These are phyloP conservation scores for Drosophila mojavensis DNA, from an alignment of 1,140 invertebrate genomes.

Conservation along the genomic window DNA sequence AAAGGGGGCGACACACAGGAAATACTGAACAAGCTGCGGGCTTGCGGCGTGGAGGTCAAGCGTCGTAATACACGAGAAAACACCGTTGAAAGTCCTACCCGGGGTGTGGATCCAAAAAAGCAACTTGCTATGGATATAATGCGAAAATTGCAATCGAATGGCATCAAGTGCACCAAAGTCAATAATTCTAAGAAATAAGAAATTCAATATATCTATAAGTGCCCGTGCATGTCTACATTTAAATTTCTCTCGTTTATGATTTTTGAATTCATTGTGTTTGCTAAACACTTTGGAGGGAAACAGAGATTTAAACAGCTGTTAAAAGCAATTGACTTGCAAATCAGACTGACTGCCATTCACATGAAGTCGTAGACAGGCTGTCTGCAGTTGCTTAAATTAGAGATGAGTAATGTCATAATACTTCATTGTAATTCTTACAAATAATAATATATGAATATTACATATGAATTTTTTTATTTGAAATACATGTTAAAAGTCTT, in stretches of 20 bases:
- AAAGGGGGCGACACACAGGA: conserved; percentile 52
- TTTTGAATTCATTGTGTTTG: background rate
- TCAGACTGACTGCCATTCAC: background rate
- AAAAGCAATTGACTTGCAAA: background rate
- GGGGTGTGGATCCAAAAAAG: conserved; percentile 23
- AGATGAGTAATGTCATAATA: background rate
- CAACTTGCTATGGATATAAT: conserved; percentile 66
- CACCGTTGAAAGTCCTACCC: too few species aligned
- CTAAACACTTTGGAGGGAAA: background rate
- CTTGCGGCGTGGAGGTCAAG: conserved; percentile 69
- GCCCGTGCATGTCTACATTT: background rate
- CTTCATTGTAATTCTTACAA: background rate
- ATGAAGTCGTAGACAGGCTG: background rate
- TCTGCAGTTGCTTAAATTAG: background rate
- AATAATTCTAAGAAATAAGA: conserved; percentile 21
- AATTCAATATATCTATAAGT: conserved; percentile 11
- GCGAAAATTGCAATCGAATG: conserved; percentile 72
- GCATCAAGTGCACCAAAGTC: conserved; percentile 72
- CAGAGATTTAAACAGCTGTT: conserved; percentile 9
- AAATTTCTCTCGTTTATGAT: background rate
- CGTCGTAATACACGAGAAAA: conserved; percentile 46
- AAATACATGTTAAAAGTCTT: too few species aligned
- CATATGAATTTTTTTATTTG: too few species aligned
- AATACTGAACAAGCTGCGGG: conserved; percentile 71
- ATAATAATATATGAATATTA: too few species aligned